phyloP scores from a whole-genome alignment of 1,140 invertebrate genomes.

The Leptinotarsa texana region DNA sequence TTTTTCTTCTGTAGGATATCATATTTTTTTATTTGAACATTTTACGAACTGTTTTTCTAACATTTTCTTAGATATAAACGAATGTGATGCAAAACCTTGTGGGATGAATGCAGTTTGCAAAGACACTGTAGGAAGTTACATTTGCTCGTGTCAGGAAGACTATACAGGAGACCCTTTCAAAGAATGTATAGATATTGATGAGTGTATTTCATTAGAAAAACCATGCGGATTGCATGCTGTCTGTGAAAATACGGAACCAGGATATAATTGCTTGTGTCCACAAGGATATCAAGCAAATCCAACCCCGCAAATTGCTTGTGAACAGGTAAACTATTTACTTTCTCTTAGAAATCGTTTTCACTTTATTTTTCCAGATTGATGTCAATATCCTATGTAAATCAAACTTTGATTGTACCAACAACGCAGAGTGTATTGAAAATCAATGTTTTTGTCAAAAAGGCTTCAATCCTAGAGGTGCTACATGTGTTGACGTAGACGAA shows the following conservation, averaged over 20 bases:
- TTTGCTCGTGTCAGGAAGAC: conserved; percentile 80
- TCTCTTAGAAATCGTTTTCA: not conserved
- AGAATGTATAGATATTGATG: conserved; percentile 88
- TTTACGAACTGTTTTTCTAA: conserved; percentile 35
- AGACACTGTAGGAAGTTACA: conserved; percentile 84
- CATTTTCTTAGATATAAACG: conserved; percentile 77
- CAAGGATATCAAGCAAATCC: conserved; percentile 85
- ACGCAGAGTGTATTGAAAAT: conserved; percentile 84
- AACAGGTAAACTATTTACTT: conserved; percentile 66
- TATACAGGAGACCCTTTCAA: conserved; percentile 83
- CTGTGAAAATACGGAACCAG: conserved; percentile 85
- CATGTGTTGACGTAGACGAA: conserved; percentile 83
- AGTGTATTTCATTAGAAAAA: conserved; percentile 78
- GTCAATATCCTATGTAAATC: conserved; percentile 83
- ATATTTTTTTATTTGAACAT: conserved; percentile 23
- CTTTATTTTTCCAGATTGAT: conserved; percentile 66
- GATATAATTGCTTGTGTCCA: conserved; percentile 85
- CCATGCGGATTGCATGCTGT: conserved; percentile 85
- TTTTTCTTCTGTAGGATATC: conserved; percentile 50
- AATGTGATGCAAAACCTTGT: conserved; percentile 84
- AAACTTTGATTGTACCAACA: conserved; percentile 90
- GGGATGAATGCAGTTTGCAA: conserved; percentile 83
- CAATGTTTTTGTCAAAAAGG: conserved; percentile 91
- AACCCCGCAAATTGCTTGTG: conserved; percentile 79
- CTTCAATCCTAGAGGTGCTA: conserved; percentile 77